Percentiles rank a stretch among this genome's conserved stretches.
These are phyloP conservation scores for Discoglossus pictus DNA, from an alignment of 2,797 vertebrate genomes.

Conservation along the genomic window DNA sequence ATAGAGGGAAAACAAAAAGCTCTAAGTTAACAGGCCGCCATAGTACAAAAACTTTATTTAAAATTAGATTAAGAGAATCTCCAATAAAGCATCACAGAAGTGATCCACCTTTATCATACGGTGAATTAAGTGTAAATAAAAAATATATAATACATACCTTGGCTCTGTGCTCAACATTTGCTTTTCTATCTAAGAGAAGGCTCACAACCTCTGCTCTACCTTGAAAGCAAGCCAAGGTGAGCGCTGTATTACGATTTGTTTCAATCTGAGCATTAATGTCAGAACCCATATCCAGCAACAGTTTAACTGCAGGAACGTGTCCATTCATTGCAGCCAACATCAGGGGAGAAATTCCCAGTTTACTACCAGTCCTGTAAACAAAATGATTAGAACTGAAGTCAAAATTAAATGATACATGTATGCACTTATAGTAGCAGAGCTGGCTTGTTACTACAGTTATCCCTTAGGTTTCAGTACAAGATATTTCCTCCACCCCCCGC, in stretches of 20 bases:
- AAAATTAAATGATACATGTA: no score
- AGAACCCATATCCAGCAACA: slow-evolving; percentile 97
- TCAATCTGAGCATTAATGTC: slow-evolving; percentile 98
- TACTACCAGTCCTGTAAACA: slow-evolving; percentile 89
- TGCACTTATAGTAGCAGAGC: no score
- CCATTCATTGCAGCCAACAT: slow-evolving; percentile 99
- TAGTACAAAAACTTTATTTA: no score
- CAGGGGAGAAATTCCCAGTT: slow-evolving; percentile 95
- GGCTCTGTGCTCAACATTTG: slow-evolving; percentile 96
- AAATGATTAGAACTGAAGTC: slow-evolving; percentile 53
- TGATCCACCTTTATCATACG: no score
- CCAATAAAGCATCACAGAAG: no score
- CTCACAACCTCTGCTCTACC: slow-evolving; percentile 97
- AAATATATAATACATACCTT: slow-evolving; percentile 76
- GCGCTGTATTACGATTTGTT: slow-evolving; percentile 97
- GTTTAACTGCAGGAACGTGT: slow-evolving; percentile 94
- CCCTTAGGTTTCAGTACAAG: no score
- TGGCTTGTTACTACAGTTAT: no score
- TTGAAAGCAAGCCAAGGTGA: slow-evolving; percentile 97
- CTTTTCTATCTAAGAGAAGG: slow-evolving; percentile 94
- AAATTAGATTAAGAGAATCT: no score
- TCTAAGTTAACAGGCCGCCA: no score
- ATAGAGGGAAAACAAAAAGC: no score
- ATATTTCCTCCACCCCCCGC: no score
- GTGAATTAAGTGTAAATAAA: no score